Base-by-base conservation (phyloP, 2,888 invertebrate genomes). In the Drosophila pseudotalamancana region DNA sequence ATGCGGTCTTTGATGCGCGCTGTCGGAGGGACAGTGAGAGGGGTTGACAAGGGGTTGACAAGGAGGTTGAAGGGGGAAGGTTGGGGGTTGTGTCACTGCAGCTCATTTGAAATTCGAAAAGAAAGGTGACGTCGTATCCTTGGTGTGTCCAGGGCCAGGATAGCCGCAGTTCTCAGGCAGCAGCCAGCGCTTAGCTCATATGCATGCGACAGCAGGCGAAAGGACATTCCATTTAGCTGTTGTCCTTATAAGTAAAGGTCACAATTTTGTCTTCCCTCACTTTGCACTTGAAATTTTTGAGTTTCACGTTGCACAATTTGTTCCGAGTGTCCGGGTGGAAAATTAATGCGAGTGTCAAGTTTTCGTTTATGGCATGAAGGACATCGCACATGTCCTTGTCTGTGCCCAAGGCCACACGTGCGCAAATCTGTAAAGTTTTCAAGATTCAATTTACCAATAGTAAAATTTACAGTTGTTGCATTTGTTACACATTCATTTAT, bases 41-140 rank as follows among this genome's bases (percentile, higher is more conserved):
- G 25, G 18, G 32, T 31, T n/a, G 14, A 3, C 27, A 27, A 11
- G 27, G 11, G 27, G 27, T 27, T 11, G 11, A 25, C 12, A 8
- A 8, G 21, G 3, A 16, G 27, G 12, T 5, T 0, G n/a, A 11
- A 4, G 11, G 1, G 23, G 14, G 4, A 6, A 1, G 18, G 43
- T 43, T 43, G 29, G 29, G 18, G 59, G 34, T 25, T 39, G 29
- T 60, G 62, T 57, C 46, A 73, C 59, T 69, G 73, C 77, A 77
- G 64, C 63, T 65, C 60, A 77, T 80, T 81, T 73, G 16, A 56
- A 67, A 86, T 79, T 79, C 80, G 64, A 63, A 57, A 55, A 61
- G 55, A 46, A 31, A 39, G 48, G 62, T 66, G 73, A 56, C 72
- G 60, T 49, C 50, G 73, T 57, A 77, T 73, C 68, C 81, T 73